These are phyloP conservation scores for Ligdia adustata DNA, from an alignment of 2,888 invertebrate genomes.

Conservation along the genomic window DNA sequence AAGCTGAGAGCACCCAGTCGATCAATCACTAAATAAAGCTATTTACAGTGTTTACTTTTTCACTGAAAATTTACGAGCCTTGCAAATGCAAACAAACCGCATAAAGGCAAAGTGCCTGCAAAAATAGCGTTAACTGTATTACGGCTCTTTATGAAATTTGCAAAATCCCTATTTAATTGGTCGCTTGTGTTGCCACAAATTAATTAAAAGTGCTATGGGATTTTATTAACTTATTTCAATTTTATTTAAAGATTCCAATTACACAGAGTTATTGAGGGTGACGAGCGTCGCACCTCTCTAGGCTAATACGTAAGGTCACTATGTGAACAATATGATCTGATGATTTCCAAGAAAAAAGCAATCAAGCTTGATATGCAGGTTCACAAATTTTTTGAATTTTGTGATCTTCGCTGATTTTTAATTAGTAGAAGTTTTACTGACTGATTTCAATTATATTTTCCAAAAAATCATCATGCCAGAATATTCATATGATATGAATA, in stretches of 20 bases:
- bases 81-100: slow-evolving; percentile 50
- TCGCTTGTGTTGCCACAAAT: slow-evolving; percentile 71
- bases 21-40: slow-evolving; percentile 49
- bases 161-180: slow-evolving; percentile 71
- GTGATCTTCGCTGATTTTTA: too few relatives aligned
- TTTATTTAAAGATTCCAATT: slow-evolving; percentile 75
- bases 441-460: too few relatives aligned
- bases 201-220: slow-evolving; percentile 73
- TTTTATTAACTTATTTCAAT: slow-evolving; percentile 80
- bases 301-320: too few relatives aligned
- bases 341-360: too few relatives aligned
- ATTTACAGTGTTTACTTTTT: slow-evolving; percentile 51
- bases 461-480: too few relatives aligned
- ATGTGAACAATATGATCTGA: too few relatives aligned
- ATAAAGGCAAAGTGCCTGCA: slow-evolving; percentile 50
- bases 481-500: too few relatives aligned
- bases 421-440: too few relatives aligned
- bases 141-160: slow-evolving; percentile 62
- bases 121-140: slow-evolving; percentile 54
- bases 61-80: slow-evolving; percentile 44
- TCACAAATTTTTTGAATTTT: too few relatives aligned
- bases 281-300: slow-evolving; percentile 47
- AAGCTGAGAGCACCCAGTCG: slow-evolving; percentile 42
- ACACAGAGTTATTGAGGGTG: slow-evolving; percentile 42
- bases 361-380: too few relatives aligned